Evolutionary conservation across 2,888 invertebrate species (phyloP).

Genomic region (Melangyna quadrimaculata): DNA sequence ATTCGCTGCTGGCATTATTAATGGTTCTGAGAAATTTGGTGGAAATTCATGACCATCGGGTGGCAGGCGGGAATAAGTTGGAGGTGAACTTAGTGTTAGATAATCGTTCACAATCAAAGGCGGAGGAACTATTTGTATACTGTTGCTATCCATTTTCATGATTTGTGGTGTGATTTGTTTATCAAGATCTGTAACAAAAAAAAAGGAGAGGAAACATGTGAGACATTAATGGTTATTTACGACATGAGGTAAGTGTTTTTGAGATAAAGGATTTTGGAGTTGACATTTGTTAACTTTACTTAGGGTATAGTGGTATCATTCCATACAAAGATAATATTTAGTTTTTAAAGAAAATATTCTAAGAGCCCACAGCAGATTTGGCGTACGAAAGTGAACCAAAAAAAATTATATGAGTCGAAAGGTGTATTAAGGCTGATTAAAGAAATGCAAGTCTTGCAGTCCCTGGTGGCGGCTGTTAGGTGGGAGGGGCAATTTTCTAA

Average conservation of each 20-base stretch:
- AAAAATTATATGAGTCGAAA: too few species aligned
- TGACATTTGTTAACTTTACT: neutral
- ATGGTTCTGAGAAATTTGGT: conserved; percentile 80
- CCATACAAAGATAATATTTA: neutral
- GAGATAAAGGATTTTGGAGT: neutral
- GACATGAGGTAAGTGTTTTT: conserved; percentile 30
- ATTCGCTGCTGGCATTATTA: conserved; percentile 78
- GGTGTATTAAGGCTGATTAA: too few species aligned
- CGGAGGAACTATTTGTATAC: conserved; percentile 74
- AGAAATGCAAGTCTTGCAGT: too few species aligned
- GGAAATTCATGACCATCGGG: conserved; percentile 81
- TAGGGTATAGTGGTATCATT: neutral
- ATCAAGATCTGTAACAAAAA: conserved; percentile 64
- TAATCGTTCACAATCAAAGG: conserved; percentile 80
- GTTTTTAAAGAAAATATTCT: neutral
- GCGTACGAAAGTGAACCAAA: too few species aligned
- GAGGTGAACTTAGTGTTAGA: conserved; percentile 78
- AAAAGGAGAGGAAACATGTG: neutral
- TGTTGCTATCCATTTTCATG: conserved; percentile 74
- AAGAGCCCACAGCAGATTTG: too few species aligned
- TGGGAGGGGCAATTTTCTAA: too few species aligned
- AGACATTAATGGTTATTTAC: conserved; percentile 39
- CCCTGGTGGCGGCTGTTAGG: too few species aligned
- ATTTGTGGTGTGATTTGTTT: conserved; percentile 71
- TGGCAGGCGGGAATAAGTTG: conserved; percentile 81